phyloP scores from a whole-genome alignment of 2,113 vertebrate species.

The Pundamilia nyererei region DNA sequence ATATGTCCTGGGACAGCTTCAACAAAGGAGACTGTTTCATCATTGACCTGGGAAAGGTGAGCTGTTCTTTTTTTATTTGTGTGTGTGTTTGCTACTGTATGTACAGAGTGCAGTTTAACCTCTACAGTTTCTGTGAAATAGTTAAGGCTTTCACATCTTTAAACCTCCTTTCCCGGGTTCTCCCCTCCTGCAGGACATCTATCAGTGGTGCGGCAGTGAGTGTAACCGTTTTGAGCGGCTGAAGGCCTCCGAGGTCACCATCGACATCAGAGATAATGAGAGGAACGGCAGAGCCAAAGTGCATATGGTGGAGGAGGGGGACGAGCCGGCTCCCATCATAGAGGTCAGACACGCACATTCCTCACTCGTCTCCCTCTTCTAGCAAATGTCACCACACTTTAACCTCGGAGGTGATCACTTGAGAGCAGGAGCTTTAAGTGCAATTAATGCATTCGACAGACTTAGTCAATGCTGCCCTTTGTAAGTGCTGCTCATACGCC shows the following conservation, averaged over 20 bases:
- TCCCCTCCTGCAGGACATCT: conserved; percentile 57
- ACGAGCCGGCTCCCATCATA: conserved; percentile 43
- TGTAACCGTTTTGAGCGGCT: conserved; percentile 69
- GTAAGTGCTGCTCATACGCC: background rate
- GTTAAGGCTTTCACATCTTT: background rate
- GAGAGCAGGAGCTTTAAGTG: background rate
- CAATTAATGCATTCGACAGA: background rate
- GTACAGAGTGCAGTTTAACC: background rate
- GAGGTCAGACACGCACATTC: conserved; percentile 28
- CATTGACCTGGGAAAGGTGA: conserved; percentile 67
- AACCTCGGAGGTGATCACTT: background rate
- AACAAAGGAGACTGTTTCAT: conserved; percentile 78
- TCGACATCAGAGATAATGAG: conserved; percentile 74
- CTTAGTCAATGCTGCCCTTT: background rate
- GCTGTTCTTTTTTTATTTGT: background rate
- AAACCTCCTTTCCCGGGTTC: background rate
- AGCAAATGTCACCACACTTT: background rate
- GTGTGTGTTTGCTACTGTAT: background rate
- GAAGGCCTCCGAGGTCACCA: conserved; percentile 68
- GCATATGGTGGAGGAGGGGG: conserved; percentile 67
- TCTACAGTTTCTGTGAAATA: background rate
- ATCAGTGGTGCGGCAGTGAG: conserved; percentile 74
- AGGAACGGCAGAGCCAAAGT: conserved; percentile 71
- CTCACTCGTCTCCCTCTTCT: background rate
- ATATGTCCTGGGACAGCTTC: conserved; percentile 67